phyloP scores from a whole-genome alignment of 2,797 vertebrate genomes.

The Urocyon cinereoargenteus region DNA sequence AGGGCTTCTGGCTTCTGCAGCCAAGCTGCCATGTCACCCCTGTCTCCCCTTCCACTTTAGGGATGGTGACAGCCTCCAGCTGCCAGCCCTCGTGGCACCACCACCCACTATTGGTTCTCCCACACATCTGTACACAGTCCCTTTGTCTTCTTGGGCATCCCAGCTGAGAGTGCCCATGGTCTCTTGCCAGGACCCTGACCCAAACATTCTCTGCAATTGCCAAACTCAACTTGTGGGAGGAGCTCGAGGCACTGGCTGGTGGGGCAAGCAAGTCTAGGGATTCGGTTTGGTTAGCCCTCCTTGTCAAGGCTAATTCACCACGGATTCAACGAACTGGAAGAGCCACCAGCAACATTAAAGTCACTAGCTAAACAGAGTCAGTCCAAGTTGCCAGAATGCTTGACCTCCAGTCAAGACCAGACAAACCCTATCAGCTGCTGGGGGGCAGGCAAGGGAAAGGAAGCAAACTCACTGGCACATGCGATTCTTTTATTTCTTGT shows the following conservation, averaged over 20 bases:
- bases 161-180: fast-evolving
- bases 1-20: fast-evolving
- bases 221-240: fast-evolving
- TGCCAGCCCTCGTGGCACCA: fast-evolving
- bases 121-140: fast-evolving
- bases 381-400: neutral
- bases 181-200: neutral
- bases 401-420: neutral
- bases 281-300: fast-evolving
- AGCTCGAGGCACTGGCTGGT: fast-evolving
- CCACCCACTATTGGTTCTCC: neutral
- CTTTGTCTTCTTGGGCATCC: neutral
- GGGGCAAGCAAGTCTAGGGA: fast-evolving
- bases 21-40: fast-evolving
- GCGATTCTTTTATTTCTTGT: slow-evolving; percentile 70
- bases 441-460: neutral
- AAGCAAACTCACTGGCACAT: slow-evolving; percentile 72
- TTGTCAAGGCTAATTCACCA: neutral
- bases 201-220: neutral
- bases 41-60: no score
- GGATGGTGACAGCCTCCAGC: neutral
- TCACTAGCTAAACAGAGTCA: fast-evolving
- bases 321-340: neutral
- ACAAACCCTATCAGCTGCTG: neutral
- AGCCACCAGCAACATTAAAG: neutral